These are phyloP conservation scores for Camponotus pennsylvanicus DNA, from an alignment of 1,140 invertebrate species.

Conservation along the genomic window DNA sequence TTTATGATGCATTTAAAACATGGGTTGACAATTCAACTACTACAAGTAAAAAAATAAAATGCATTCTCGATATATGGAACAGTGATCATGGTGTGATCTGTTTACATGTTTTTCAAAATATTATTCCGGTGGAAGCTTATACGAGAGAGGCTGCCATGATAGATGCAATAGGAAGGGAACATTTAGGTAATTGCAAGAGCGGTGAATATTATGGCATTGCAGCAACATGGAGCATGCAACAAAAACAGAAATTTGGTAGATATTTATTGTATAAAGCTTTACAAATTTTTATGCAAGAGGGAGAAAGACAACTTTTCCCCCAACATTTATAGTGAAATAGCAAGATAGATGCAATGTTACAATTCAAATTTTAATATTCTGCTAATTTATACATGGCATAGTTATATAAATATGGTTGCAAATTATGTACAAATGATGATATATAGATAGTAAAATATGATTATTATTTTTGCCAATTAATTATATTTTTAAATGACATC, in stretches of 20 bases:
- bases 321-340: conserved; percentile 71
- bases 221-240: conserved; percentile 90
- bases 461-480: neutral
- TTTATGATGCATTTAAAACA: conserved; percentile 93
- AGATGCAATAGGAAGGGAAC: conserved; percentile 92
- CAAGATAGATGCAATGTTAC: neutral
- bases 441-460: neutral
- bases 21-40: conserved; percentile 83
- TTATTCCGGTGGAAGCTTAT: conserved; percentile 96
- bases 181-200: conserved; percentile 93
- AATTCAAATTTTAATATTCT: conserved; percentile 1
- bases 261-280: conserved; percentile 95
- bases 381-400: neutral
- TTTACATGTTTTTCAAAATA: conserved; percentile 96
- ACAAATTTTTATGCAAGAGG: conserved; percentile 94
- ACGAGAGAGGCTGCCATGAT: conserved; percentile 98
- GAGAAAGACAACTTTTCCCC: conserved; percentile 90
- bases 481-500: neutral
- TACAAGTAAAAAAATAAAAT: conserved; percentile 89
- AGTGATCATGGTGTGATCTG: conserved; percentile 94
- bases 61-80: conserved; percentile 96
- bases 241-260: conserved; percentile 92
- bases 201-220: conserved; percentile 95
- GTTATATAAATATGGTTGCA: neutral
- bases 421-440: conserved; percentile 1